These are phyloP conservation scores for Tridacna crocea DNA, from an alignment of 2,888 invertebrate species.

Conservation along the genomic window DNA sequence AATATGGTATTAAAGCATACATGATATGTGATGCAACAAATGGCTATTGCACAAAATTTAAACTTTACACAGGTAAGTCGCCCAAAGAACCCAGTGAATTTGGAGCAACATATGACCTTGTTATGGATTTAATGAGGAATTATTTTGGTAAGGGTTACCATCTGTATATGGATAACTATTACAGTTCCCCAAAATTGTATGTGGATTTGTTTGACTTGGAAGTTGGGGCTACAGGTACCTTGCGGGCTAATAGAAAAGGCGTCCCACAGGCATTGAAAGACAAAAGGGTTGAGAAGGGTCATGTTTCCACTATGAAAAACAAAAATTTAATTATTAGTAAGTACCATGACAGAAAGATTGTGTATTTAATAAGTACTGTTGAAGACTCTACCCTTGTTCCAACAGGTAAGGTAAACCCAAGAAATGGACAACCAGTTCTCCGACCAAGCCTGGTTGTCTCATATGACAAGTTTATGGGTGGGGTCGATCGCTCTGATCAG, in stretches of 20 bases:
- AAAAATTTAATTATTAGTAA: constrained; percentile 26
- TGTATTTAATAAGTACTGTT: constrained; percentile 11
- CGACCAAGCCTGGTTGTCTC: constrained; percentile 16
- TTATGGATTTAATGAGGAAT: not conserved
- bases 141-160: not conserved
- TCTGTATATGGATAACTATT: not conserved
- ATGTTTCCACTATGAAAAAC: constrained; percentile 15
- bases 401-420: constrained; percentile 17
- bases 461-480: constrained; percentile 51
- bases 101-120: no score
- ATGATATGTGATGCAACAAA: constrained; percentile 49
- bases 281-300: constrained; percentile 15
- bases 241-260: constrained; percentile 36
- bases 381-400: constrained; percentile 9
- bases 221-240: constrained; percentile 20
- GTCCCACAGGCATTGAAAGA: constrained; percentile 40
- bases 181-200: constrained; percentile 25
- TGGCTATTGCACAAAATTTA: constrained; percentile 43
- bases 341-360: constrained; percentile 39
- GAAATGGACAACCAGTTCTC: not conserved
- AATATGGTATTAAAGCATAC: constrained; percentile 57
- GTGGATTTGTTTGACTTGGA: constrained; percentile 1
- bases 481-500: no score
- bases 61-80: constrained; percentile 54
- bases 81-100: not conserved